phyloP scores from a whole-genome alignment of 2,888 invertebrate genomes.

The Parochlus steinenii region DNA sequence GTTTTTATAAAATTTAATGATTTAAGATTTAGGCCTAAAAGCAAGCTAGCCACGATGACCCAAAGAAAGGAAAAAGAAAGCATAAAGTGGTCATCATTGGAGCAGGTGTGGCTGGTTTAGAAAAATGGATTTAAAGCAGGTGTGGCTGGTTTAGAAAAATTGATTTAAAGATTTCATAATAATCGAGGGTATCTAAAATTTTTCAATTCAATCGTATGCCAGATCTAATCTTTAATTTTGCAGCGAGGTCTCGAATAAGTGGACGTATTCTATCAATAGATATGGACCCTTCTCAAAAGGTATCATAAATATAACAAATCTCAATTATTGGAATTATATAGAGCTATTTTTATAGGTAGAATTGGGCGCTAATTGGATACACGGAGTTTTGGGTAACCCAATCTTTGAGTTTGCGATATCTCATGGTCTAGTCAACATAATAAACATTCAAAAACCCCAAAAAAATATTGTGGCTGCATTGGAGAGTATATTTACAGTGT shows the following conservation, averaged over 20 bases:
- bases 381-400: constrained; percentile 78
- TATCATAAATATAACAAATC: too few species aligned
- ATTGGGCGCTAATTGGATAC: constrained; percentile 86
- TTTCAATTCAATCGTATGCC: background rate
- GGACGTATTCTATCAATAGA: constrained; percentile 65
- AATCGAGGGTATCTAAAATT: constrained; percentile 30
- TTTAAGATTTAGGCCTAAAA: too few species aligned
- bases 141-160: constrained; percentile 66
- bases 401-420: constrained; percentile 76
- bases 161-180: constrained; percentile 62
- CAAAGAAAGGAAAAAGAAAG: constrained; percentile 25
- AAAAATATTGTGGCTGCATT: constrained; percentile 81
- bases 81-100: constrained; percentile 69
- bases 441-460: constrained; percentile 61
- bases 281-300: constrained; percentile 35
- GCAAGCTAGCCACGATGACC: too few species aligned
- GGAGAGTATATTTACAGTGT: constrained; percentile 74
- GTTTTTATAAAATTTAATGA: too few species aligned
- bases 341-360: too few species aligned
- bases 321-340: too few species aligned
- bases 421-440: constrained; percentile 68
- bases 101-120: constrained; percentile 67
- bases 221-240: constrained; percentile 46
- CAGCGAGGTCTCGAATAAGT: constrained; percentile 65
- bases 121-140: too few species aligned